Base-by-base conservation (phyloP, 2,888 invertebrate genomes). In the Pachydiplax longipennis region DNA sequence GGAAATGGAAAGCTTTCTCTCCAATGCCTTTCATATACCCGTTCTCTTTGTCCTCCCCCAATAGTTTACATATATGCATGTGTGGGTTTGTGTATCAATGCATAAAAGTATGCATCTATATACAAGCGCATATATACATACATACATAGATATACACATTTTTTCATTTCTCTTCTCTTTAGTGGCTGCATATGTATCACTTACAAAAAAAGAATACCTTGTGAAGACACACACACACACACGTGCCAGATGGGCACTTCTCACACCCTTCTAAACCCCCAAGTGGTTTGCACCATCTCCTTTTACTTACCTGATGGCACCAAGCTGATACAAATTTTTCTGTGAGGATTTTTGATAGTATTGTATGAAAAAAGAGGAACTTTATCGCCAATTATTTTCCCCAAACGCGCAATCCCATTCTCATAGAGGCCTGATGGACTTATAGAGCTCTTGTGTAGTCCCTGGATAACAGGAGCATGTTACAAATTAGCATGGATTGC, bases 1-100 rank as follows among this genome's bases (percentile, higher is more conserved):
- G 81, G 61, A 90, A 90, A 80, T 80, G 90, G 90, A 90, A 91
- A 91, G 91, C 91, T 91, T 91, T 91, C 90, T 82, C 83, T 90
- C 82, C 73, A 53, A 90, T 81, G 83, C 87, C 73, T 80, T 53
- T 83, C 81, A 48, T 73, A 73, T 61, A 80, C 80, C 91, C 90
- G 44, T 90, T 65, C 58, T 73, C 81, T 40, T 25, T 73, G 35
- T 22, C 90, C 48, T 80, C 82, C 35, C 91, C 87, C 58, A 61
- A 87, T 87, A 87, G 87, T 87, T 87, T 87, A 87, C 87, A 87
- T 61, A 87, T 40, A 65, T 87, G 87, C 40, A 65, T 53, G 18
- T 18, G 53, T 53, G 15, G 53, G 53, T 53, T 53, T 53, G 53
- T 53, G 53, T 53, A 53, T 53, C 13, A 1, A 18, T 53, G 53